A percentile compares a stretch with the other conserved stretches of the same genome.
Conservation (phyloP, 2,797 vertebrate genomes). For the Cheirogaleus major region DNA sequence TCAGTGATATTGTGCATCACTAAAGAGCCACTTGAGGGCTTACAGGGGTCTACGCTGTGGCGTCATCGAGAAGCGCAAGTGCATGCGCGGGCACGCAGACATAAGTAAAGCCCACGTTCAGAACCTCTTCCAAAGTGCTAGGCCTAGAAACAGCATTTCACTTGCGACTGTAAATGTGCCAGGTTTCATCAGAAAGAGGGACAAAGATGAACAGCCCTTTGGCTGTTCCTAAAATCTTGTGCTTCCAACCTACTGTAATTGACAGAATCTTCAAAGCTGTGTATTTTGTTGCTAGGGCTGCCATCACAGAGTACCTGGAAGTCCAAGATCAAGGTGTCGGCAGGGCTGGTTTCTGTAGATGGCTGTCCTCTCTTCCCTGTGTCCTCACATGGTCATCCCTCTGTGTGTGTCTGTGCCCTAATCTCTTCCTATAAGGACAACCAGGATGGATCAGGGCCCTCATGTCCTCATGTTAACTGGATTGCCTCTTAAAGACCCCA, state of each 20-base stretch:
- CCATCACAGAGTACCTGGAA: not conserved
- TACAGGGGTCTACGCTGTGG: fast-evolving
- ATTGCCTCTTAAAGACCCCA: not conserved
- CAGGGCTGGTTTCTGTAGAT: not conserved
- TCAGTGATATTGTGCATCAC: fast-evolving
- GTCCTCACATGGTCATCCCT: not conserved
- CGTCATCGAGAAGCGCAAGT: fast-evolving
- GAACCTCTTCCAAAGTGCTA: not conserved
- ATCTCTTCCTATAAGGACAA: not conserved
- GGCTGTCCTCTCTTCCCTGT: fast-evolving
- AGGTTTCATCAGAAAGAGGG: not conserved
- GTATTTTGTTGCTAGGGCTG: not conserved
- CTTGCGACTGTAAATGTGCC: not conserved
- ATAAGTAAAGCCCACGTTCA: not conserved
- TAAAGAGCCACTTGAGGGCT: not conserved
- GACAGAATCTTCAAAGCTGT: not conserved
- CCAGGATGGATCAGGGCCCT: not conserved
- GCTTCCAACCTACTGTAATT: not conserved
- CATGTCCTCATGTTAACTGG: not conserved
- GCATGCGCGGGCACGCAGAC: fast-evolving
- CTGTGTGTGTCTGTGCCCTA: not conserved
- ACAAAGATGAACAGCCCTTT: fast-evolving
- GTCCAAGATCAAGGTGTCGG: fast-evolving
- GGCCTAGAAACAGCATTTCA: not conserved
- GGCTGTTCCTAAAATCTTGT: not conserved